Conservation (phyloP, 2,888 invertebrate species). For the Melieria omissa region DNA sequence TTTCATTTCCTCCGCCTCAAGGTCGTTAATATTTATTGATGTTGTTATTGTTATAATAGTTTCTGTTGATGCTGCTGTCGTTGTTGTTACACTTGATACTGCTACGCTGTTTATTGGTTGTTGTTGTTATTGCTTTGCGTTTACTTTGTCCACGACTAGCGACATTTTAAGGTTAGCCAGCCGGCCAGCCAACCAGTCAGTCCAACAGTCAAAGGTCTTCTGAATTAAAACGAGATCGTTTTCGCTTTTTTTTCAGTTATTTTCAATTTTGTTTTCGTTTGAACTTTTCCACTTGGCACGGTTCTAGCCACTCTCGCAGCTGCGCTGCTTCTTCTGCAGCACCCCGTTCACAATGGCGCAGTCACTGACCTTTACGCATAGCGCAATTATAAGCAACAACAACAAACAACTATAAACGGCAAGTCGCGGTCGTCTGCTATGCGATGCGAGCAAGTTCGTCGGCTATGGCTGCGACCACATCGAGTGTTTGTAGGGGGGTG, state of each 20-base stretch:
- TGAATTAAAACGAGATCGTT: too few species aligned
- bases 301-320: not conserved
- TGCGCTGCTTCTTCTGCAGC: not conserved
- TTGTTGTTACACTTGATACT: not conserved
- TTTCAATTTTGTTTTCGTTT: constrained; percentile 5
- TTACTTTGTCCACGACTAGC: too few species aligned
- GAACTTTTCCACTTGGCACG: not conserved
- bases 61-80: constrained; percentile 3
- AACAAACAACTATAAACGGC: too few species aligned
- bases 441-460: too few species aligned
- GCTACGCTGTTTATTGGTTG: too few species aligned
- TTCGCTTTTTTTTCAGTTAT: constrained; percentile 4
- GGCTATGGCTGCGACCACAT: too few species aligned
- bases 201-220: constrained; percentile 12
- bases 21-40: constrained; percentile 28
- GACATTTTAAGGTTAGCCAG: not conserved
- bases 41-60: constrained; percentile 18
- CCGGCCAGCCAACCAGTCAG: not conserved
- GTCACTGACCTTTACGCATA: constrained; percentile 18
- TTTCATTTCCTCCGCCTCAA: constrained; percentile 43
- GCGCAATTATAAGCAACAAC: too few species aligned
- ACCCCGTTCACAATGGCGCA: not conserved
- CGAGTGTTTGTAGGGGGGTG: too few species aligned
- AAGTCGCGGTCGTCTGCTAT: too few species aligned
- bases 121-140: too few species aligned